These are phyloP conservation scores for Aphyosemion australe DNA, from an alignment of 2,113 vertebrate genomes.

Conservation along the genomic window DNA sequence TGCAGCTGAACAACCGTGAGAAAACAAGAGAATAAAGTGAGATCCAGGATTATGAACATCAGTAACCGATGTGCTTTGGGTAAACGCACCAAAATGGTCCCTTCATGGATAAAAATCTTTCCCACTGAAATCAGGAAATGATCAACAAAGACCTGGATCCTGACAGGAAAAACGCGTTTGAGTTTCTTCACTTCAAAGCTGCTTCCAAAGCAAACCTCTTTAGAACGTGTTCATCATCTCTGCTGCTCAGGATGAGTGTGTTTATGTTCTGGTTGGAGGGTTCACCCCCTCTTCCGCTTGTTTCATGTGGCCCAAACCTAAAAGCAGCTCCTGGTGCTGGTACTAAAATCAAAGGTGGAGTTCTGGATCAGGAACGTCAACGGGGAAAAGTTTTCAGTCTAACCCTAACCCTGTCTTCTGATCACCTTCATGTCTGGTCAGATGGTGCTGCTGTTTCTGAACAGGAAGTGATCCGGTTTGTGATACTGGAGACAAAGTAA, in stretches of 20 bases:
- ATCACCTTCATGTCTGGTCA: no score
- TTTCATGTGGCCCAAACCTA: slow-evolving; percentile 47
- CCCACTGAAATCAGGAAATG: slow-evolving; percentile 3
- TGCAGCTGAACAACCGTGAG: no score
- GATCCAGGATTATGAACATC: not conserved
- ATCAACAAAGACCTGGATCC: slow-evolving; percentile 16
- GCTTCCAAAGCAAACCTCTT: slow-evolving; percentile 44
- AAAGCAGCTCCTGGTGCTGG: slow-evolving; percentile 23
- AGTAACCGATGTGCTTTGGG: not conserved
- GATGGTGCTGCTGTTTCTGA: not conserved
- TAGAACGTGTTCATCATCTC: slow-evolving; percentile 24
- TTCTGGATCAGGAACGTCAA: not conserved
- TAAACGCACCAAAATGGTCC: no score
- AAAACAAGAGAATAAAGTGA: no score
- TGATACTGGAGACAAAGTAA: not conserved
- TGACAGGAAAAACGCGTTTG: slow-evolving; percentile 43
- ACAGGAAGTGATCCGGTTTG: not conserved
- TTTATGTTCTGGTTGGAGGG: slow-evolving; percentile 42
- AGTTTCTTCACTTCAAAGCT: slow-evolving; percentile 57
- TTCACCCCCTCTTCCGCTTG: slow-evolving; percentile 5
- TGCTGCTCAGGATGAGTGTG: slow-evolving; percentile 38
- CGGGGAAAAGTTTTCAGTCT: no score
- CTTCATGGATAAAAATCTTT: slow-evolving; percentile 25
- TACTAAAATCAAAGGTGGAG: slow-evolving; percentile 14
- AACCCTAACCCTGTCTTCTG: no score